Base-by-base conservation (phyloP, 2,888 invertebrate species). In the Meghimatium bilineatum region DNA sequence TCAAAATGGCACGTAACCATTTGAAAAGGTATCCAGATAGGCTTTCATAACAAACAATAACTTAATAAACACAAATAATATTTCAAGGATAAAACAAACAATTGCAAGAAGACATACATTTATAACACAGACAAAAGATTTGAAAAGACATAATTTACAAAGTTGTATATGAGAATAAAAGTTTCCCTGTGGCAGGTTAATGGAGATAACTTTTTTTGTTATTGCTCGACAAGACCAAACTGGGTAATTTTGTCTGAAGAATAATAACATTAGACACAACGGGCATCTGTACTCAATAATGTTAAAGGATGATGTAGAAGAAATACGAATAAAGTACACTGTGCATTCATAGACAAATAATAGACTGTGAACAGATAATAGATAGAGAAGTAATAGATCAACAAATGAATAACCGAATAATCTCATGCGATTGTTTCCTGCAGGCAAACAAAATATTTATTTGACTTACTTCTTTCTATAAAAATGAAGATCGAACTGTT, bases 401-500 rank as follows among this genome's bases (percentile, higher is more conserved):
- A 69, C 32, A 69, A 79, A 44, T 44, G 67, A 79, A 69, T 69
- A 26, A 49, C 69, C 49, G 14, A 20, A 79, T 20, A 69, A 49
- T 69, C 79, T 79, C 69, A 2, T 69, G 3, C 49, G 69, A 34
- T 52, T 69, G 66, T 52, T 34, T 52, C 69, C 52, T 79, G 26
- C 69, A 56, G 69, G 69, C 69, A 23, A 79, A 69, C 8, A 29
- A 52, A 6, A 34, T 38, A 23, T 63, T 66, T 66, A 2, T 66
- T 75, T 66, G 77, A 29, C n/a, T 72, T 26, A 29, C 26, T 5
- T 29, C 20, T 36, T 77, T 49, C 34, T 12, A 52, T 17, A 26
- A 67, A 77, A 77, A 17, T 77, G 63, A n/a, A 60, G 77, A 69
- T 52, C 69, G 52, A 79, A 79, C 49, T 52, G n/a, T 49, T 3